Base-by-base conservation (phyloP, 1,140 invertebrate species). In the Drosophila athabasca region DNA sequence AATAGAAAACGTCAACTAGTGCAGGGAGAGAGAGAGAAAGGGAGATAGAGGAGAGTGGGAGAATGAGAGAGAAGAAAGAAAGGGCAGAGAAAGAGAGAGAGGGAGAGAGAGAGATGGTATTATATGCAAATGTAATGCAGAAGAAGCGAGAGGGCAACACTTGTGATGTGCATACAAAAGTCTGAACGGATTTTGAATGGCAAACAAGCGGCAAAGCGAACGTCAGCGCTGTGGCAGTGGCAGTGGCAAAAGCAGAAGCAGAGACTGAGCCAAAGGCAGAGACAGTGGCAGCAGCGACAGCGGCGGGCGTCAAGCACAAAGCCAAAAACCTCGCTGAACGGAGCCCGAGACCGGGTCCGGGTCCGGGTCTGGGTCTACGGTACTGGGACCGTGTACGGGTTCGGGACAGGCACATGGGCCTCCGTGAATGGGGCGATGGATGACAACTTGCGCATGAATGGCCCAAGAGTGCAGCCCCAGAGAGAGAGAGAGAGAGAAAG, bases 161-260 rank as follows among this genome's bases (percentile, higher is more conserved):
- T 61, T 71, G 53, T 65, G 62, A 76, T 82, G 83, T 68, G 79
- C 83, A 87, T 69, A 88, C 75, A 87, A 88, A 39, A 83, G 83
- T 87, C 83, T 88, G 83, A 87, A 87, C 79, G 83, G 83, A 87
- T 87, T 87, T 87, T 87, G 83, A 87, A 87, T 88, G 83, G 79
- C 83, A 87, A 87, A 87, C 83, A 87, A 88, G 79, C 79, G 84
- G 73, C 79, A 73, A 72, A 62, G 75, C 60, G 66, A 50, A 55
- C 65, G 73, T 49, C 29, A 60, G 43, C 24, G 24, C 24, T 5
- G 24, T 26, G 24, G 24, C 66, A 58, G 52, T 2, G 52, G 29
- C 53, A 29, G 39, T 2, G 61, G 13, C 19, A 46, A 46, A 8
- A 43, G 19, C 29, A 19, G 51, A 3, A 8, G 43, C 7, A 3